Evolutionary conservation across 2,797 vertebrate species (phyloP), one percentile per base, ranked within the genome.

Genomic region (Semaprochilodus insignis): DNA sequence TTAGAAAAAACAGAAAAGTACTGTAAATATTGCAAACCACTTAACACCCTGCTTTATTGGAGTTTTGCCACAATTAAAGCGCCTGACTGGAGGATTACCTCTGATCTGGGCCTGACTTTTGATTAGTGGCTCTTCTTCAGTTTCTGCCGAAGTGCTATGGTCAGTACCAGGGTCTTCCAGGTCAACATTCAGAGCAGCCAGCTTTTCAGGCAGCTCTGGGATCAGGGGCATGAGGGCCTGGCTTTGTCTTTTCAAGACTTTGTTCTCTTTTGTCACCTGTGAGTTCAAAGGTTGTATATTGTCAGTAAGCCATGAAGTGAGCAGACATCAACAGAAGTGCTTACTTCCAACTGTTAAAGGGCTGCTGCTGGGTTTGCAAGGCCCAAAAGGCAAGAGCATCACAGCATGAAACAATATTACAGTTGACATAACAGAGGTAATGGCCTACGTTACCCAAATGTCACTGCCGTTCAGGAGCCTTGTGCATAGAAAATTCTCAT

Each of bases 261-360:
- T 89, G 89, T 96, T 95, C 83, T 96, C 94, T 85, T 89, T 92
- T 84, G 91, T 92, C 77, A 95, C 89, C 96, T 95, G 87, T 66
- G 13, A 65, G 23, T 62, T 78, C n/a, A 75, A 62, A 81, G 27
- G 51, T 48, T 7, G 34, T 19, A 36, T 27, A 60, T 15, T 21
- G 48, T 84, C 8, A 62, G 15, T 14, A 79, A 65, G 34, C 27
- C 11, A 23, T 21, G 31, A 73, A 19, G 27, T 27, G 48, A 25
- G 16, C 48, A 48, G 21, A 51, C 25, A 27, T 31, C 27, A 51
- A 3, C 23, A 31, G 27, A 1, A 81, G n/a, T 69, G 25, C 25
- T 36, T 74, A 16, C 73, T n/a, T 34, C 19, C 54, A 36, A n/a
- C n/a, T 5, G 8, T 36, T 40, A 31, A 74, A 60, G 19, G 19